phyloP scores from a whole-genome alignment of 2,797 vertebrate genomes.

The Enteromius trimaculatus region DNA sequence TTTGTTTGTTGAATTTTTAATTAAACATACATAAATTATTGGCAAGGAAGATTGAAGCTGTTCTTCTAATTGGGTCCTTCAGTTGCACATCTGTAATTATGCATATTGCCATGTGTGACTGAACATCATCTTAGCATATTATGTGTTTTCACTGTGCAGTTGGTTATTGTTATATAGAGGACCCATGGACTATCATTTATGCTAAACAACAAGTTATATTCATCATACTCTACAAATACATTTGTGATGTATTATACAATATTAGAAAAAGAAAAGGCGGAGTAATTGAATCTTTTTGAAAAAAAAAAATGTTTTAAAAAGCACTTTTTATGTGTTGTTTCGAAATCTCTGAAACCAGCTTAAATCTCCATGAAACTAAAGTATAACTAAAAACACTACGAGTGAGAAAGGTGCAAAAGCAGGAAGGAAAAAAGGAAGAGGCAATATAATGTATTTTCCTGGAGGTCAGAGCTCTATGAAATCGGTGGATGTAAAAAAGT shows the following conservation, averaged over 20 bases:
- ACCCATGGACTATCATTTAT: neutral
- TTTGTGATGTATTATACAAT: neutral
- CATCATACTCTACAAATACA: neutral
- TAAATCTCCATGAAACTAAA: neutral
- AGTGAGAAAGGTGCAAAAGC: neutral
- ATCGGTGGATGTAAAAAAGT: conserved; percentile 3
- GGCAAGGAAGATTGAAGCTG: neutral
- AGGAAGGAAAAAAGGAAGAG: neutral
- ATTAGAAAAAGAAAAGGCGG: neutral
- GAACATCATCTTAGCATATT: conserved; percentile 27
- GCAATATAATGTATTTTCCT: neutral
- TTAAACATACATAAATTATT: neutral
- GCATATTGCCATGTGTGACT: neutral
- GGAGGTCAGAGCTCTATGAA: conserved; percentile 15
- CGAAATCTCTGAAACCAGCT: neutral
- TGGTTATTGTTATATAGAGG: neutral
- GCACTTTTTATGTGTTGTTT: neutral
- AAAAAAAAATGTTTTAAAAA: neutral
- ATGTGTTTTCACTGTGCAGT: neutral
- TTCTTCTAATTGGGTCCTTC: conserved; percentile 9
- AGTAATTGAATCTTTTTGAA: neutral
- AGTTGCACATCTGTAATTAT: conserved; percentile 2
- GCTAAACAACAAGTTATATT: neutral
- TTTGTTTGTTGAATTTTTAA: neutral
- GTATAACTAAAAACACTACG: too few species aligned